Percentiles rank a stretch among this genome's conserved stretches.
Evolutionary conservation across 2,797 vertebrate species (phyloP).

Genomic region (Prunella strophiata): DNA sequence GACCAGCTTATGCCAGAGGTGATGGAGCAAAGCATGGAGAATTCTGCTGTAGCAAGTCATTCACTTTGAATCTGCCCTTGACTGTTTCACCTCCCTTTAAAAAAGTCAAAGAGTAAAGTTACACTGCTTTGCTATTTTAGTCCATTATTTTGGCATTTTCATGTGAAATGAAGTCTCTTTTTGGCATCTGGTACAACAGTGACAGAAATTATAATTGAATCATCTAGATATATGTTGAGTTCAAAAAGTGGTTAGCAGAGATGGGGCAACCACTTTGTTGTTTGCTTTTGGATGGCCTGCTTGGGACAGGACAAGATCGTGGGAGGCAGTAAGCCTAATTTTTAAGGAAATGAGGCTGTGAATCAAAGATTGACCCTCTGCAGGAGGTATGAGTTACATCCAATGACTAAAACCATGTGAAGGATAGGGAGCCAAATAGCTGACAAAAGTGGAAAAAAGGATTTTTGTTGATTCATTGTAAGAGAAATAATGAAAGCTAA

Average conservation of each 20-base stretch:
- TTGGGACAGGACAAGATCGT: background rate
- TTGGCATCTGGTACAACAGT: background rate
- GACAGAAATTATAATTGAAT: conserved; percentile 3
- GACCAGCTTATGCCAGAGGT: background rate
- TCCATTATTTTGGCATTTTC: background rate
- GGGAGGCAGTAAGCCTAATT: conserved; percentile 6
- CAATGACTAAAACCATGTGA: conserved; percentile 24
- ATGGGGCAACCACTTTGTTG: background rate
- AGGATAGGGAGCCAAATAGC: conserved; percentile 14
- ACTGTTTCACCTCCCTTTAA: background rate
- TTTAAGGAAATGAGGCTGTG: conserved; percentile 33
- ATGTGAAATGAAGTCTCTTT: background rate
- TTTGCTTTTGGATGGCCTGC: background rate
- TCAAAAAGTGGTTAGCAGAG: background rate
- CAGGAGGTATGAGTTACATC: conserved; percentile 42
- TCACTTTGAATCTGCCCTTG: background rate
- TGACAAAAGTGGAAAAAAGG: conserved; percentile 28
- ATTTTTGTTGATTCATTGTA: conserved; percentile 31
- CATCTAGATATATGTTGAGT: background rate
- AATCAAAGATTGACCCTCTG: conserved; percentile 40
- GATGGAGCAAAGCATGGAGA: background rate
- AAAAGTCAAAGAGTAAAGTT: background rate
- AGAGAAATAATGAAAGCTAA: conserved; percentile 15
- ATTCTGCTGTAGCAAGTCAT: background rate
- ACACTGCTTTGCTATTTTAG: background rate